These are phyloP conservation scores for Tineola bisselliella DNA, from an alignment of 2,888 invertebrate genomes.

Conservation along the genomic window DNA sequence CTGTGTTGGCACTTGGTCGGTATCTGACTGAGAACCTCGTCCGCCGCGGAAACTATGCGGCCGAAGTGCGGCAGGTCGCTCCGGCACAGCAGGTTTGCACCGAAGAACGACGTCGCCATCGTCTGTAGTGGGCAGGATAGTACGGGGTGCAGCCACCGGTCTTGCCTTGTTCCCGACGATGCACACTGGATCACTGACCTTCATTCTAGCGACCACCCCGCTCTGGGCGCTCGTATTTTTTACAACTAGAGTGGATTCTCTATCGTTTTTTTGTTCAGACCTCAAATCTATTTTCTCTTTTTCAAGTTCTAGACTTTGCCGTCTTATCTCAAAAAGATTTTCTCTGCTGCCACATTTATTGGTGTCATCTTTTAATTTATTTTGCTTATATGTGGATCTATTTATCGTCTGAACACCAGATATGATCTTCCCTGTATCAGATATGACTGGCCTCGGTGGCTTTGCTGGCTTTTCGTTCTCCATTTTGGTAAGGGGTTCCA, in stretches of 20 bases:
- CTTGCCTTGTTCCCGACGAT: slow-evolving; percentile 23
- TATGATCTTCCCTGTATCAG: slow-evolving; percentile 56
- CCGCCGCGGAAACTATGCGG: slow-evolving; percentile 64
- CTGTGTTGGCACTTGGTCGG: slow-evolving; percentile 42
- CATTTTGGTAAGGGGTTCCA: slow-evolving; percentile 34
- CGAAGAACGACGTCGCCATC: slow-evolving; percentile 63
- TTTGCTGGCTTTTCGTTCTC: slow-evolving; percentile 68
- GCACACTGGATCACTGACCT: slow-evolving; percentile 61
- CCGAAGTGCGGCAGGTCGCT: slow-evolving; percentile 77
- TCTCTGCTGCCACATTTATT: slow-evolving; percentile 48
- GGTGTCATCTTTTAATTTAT: slow-evolving; percentile 53
- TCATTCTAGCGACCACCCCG: slow-evolving; percentile 50
- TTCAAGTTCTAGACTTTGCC: slow-evolving; percentile 67
- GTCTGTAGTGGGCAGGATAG: slow-evolving; percentile 33
- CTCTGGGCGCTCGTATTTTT: slow-evolving; percentile 54
- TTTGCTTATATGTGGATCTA: slow-evolving; percentile 65
- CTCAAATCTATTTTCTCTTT: slow-evolving; percentile 49
- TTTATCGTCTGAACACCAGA: slow-evolving; percentile 70
- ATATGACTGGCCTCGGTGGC: slow-evolving; percentile 69
- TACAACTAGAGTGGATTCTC: slow-evolving; percentile 33
- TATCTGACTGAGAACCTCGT: slow-evolving; percentile 36
- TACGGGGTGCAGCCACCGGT: slow-evolving; percentile 60
- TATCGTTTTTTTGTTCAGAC: slow-evolving; percentile 22
- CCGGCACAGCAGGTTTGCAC: slow-evolving; percentile 83
- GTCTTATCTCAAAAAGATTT: slow-evolving; percentile 48